phyloP scores from a whole-genome alignment of 2,113 vertebrate genomes.

The Mus spicilegus region DNA sequence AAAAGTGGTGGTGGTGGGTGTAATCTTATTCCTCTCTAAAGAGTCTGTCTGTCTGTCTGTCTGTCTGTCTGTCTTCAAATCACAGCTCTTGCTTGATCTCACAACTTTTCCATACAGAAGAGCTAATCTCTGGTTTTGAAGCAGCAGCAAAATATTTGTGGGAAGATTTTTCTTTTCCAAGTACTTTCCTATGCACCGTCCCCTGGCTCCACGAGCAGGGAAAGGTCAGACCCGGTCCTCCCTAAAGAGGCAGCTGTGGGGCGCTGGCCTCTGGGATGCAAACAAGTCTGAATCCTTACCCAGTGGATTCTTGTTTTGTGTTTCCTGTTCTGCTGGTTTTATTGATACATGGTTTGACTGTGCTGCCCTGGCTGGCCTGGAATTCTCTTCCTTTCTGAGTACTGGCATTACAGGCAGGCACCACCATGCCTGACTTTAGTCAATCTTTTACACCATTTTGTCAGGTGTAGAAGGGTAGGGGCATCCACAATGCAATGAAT shows the following conservation, averaged over 20 bases:
- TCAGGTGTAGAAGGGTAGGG: not conserved
- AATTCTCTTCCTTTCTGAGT: not conserved
- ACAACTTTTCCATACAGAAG: not conserved
- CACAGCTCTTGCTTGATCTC: slow-evolving; percentile 1
- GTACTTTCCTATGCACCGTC: not conserved
- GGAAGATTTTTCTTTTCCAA: slow-evolving; percentile 3
- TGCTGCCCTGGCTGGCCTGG: not conserved
- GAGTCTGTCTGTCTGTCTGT: slow-evolving; percentile 1
- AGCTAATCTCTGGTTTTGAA: not conserved
- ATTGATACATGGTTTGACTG: not conserved
- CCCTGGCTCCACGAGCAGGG: not conserved
- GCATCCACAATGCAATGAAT: not conserved
- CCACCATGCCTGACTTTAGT: not conserved
- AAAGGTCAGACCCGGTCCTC: not conserved
- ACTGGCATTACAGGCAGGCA: not conserved
- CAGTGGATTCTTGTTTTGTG: not conserved
- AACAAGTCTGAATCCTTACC: not conserved
- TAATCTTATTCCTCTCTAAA: not conserved
- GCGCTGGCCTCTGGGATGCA: not conserved
- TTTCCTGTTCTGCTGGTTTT: not conserved
- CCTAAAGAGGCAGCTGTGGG: not conserved
- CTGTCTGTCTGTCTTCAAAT: slow-evolving; percentile 41
- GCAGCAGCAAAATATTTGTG: not conserved
- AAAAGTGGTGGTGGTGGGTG: not conserved
- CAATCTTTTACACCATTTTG: not conserved